Base-by-base conservation (phyloP, 2,888 invertebrate genomes). In the Acanthococcus lagerstroemiae region DNA sequence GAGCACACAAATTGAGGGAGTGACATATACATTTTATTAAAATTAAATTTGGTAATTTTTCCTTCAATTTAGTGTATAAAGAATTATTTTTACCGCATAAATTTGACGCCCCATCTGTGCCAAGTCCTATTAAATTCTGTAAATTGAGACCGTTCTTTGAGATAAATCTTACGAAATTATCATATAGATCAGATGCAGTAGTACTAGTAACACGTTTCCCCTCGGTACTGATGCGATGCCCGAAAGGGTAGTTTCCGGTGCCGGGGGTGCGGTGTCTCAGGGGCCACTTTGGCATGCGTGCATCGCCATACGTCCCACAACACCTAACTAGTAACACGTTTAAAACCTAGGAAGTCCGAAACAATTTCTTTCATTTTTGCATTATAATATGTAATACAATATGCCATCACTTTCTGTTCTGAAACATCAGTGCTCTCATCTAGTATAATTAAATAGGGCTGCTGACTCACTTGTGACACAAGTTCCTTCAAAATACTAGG, bases 81-180 rank as follows among this genome's bases (percentile, higher is more conserved):
- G 37, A 37, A 37, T 37, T 37, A 37, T 71, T 67, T 67, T 69
- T 68, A 15, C 71, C 71, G 65, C 69, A 71, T 12, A 71, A 63
- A 66, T 70, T 71, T 12, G 45, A 70, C 0, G 68, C 72, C 4
- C 72, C 72, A 70, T 72, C 70, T n/a, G 71, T 71, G 15, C 72
- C 71, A 44, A 72, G 21, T 5, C 70, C 71, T 17, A 70, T 67
- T 19, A 72, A 46, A 54, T 71, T 70, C 37, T 25, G 26, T 22
- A 68, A 9, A 54, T 67, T 22, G 7, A 70, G 30, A 2, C 56
- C 57, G 26, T 68, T 22, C 21, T 63, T 65, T 55, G 25, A 17
- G 1, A 60, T 46, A 24, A 17, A 46, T 1, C 27, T 60, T 27
- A 9, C n/a, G 2, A 60, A 19, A 48, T 60, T 9, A 4, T 45